Evolutionary conservation across 30 jellyfish, hydroid and myxozoan genomes (phyloP), one percentile per base, ranked within the genome.

Genomic region (Hydractinia symbiolongicarpus): DNA sequence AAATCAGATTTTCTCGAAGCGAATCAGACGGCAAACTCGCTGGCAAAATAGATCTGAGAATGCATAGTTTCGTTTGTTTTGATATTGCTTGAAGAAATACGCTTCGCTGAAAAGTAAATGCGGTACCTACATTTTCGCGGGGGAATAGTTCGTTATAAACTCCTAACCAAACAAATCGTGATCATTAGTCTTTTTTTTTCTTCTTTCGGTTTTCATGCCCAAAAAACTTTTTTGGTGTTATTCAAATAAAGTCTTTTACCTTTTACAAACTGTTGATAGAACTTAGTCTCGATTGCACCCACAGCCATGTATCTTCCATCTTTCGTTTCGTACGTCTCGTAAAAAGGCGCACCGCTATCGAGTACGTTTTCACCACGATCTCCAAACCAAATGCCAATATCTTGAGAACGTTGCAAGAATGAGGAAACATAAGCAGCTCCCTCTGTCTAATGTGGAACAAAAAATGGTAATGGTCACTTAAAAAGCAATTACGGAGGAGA

Each of bases 281-380:
- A 94, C 16, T 88, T 82, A 51, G 99, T 91, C 71, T 94, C 99
- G 40, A 94, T 50, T 8, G 99, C 96, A 52, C 99, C 99, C 74
- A 88, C 96, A 9, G 99, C 86, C 75, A 94, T 79, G 78, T 55
- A 94, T 69, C 84, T 86, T 17, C 97, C 97, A 88, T 94, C 99
- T 88, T 94, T 88, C 8, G 99, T 94, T 77, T 76, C 62, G 61
- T 94, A 94, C 9, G 96, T 88, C 49, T 94, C 96, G 66, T 94
- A 94, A 78, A 88, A 94, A 4, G 96, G 96, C 15, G 99, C 99
- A 1, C 99, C 99, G 62, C 90, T 55, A 72, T 94, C 96, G n/a
- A 94, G 85, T 7, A 82, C 50, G 80, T 84, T 88, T 16, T 86
- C 79, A 20, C 99, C 99, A 51, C 96, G 53, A 61, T 88, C 90